Conservation (phyloP, 1,140 invertebrate genomes). For the Cylas formicarius region DNA sequence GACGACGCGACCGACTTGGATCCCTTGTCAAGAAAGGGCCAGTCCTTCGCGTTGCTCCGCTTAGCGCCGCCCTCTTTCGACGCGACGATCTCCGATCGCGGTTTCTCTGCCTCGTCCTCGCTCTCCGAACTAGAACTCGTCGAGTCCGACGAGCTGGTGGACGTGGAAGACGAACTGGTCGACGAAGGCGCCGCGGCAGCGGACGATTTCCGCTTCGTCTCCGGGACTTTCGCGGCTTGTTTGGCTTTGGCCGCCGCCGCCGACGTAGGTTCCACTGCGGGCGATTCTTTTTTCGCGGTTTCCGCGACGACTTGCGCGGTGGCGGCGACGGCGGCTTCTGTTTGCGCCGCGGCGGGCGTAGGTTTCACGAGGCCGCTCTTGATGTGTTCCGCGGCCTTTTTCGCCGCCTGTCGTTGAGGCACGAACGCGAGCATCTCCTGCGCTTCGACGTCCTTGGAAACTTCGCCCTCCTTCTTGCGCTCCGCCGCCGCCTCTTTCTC, state of each 20-base stretch:
- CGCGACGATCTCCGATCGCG: slow-evolving; percentile 35
- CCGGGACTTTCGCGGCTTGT: slow-evolving; percentile 31
- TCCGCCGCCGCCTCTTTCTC: slow-evolving; percentile 29
- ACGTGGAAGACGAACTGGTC: slow-evolving; percentile 42
- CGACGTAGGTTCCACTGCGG: slow-evolving; percentile 20
- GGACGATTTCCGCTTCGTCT: slow-evolving; percentile 39
- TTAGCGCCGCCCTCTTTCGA: slow-evolving; percentile 32
- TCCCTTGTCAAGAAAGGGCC: slow-evolving; percentile 45
- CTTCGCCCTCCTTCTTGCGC: slow-evolving; percentile 26
- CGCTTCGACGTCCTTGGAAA: slow-evolving; percentile 46
- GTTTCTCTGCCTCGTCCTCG: slow-evolving; percentile 32
- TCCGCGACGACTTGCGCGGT: slow-evolving; percentile 10
- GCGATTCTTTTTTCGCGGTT: slow-evolving; percentile 22
- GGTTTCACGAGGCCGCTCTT: slow-evolving; percentile 70
- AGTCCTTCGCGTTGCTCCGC: slow-evolving; percentile 38
- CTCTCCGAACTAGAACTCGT: slow-evolving; percentile 40
- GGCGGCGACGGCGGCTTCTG: slow-evolving; percentile 37
- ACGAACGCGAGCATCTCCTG: slow-evolving; percentile 75
- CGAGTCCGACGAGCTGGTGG: slow-evolving; percentile 38
- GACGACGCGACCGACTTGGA: slow-evolving; percentile 37
- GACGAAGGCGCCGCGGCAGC: slow-evolving; percentile 38
- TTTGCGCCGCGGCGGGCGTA: slow-evolving; percentile 25
- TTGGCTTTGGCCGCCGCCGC: slow-evolving; percentile 19
- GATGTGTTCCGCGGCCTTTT: slow-evolving; percentile 83
- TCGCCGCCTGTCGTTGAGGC: slow-evolving; percentile 81